A percentile compares a stretch with the other conserved stretches of the same genome.
Conservation (phyloP, 1,140 invertebrate genomes). For the Ridgeia piscesae region DNA sequence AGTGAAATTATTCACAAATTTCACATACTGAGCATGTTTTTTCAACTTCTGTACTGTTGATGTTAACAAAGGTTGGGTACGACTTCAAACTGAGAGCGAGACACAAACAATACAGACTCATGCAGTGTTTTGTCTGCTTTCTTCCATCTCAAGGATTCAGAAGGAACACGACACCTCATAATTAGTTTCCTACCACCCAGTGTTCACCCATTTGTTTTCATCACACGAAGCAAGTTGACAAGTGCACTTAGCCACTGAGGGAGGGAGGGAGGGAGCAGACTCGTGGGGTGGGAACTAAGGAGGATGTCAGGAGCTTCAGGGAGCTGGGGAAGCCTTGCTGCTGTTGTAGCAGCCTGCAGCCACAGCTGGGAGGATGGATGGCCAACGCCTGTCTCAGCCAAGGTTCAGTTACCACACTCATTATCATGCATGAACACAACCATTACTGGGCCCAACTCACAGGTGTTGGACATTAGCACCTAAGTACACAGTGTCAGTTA, state of each 20-base stretch:
- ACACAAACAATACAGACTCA: no score
- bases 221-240: background rate
- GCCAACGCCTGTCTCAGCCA: background rate
- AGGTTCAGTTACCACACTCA: background rate
- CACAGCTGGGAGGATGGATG: background rate
- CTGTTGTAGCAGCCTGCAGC: background rate
- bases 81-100: no score
- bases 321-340: background rate
- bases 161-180: no score
- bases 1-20: no score
- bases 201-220: background rate
- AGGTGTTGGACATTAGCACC: background rate
- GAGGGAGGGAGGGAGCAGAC: no score
- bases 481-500: background rate
- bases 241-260: background rate
- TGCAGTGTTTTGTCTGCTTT: background rate
- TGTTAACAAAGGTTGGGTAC: no score
- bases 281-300: no score
- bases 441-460: background rate
- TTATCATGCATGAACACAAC: background rate
- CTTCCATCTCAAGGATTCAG: background rate
- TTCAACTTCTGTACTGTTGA: no score
- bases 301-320: no score
- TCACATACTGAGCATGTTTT: no score
- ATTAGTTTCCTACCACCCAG: no score